Evolutionary conservation across 2,888 invertebrate genomes (phyloP), one percentile per base, ranked within the genome.

Genomic region (Siphlonurus alternatus): DNA sequence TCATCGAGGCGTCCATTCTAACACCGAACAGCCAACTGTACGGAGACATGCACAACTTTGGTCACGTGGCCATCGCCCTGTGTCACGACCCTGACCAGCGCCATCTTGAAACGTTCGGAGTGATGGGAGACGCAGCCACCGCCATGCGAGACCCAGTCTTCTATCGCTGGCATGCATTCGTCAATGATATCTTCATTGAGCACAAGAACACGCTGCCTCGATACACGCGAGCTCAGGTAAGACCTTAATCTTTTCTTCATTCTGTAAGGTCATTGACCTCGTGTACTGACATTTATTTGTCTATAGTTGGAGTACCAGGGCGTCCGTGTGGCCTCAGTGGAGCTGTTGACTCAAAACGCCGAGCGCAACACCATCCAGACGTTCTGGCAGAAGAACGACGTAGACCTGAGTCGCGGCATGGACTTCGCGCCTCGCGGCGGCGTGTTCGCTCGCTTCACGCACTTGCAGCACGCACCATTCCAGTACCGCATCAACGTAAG

Each of bases 91-190:
- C 72, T 2, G 70, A 70, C 51, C 67, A 66, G 24, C 67, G 69
- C 25, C 70, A 71, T 65, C 68, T 66, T 67, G 71, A 70, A 65
- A 65, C 83, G 61, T 87, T 87, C 70, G 85, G 87, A 54, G 86
- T 89, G 25, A 91, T 92, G 82, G 90, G 89, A 0, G 91, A 91
- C 72, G 83, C 88, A 0, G 83, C 89, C 0, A 90, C 90, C 0
- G 88, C 91, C 0, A 91, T 92, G 90, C 79, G 92, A 1, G 93
- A 93, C 76, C 91, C 92, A 0, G 76, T 87, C 20, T 92, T 92
- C 79, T 92, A 91, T 77, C 84, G 88, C 72, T 91, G 88, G 88
- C 92, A 93, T 72, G 81, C 86, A 0, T 87, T 83, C 72, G 78
- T 91, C 23, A 88, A 92, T 70, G 85, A 88, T 69, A 76, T 92